Base-by-base conservation (phyloP, 2,113 vertebrate species). In the Indri indri region DNA sequence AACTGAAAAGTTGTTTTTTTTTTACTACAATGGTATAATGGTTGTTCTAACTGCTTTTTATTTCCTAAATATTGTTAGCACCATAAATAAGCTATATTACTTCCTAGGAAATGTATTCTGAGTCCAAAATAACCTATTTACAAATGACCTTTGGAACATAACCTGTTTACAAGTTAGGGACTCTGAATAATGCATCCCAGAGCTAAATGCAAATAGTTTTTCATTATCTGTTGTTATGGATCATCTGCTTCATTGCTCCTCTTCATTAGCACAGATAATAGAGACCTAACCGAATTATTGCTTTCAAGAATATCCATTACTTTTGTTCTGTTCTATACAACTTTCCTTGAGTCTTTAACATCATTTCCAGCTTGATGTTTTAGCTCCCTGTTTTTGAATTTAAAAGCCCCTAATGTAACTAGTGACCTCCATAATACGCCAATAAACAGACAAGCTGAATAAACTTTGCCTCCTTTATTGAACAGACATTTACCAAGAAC, bases 191-290 rank as follows among this genome's bases (percentile, higher is more conserved):
- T 81, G 63, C 87, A 95, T 90, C 59, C 73, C 92, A 90, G 92
- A 85, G 79, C 76, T 95, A 66, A 94, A 96, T 87, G 96, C 79
- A 97, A 96, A 97, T 97, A 54, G 93, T 94, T 97, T 97, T 93
- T 96, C 96, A 97, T 97, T 95, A 97, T 93, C 95, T 93, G 63
- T 47, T 71, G 96, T 80, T 93, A 94, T 50, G 96, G 93, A 93
- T 92, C 94, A 76, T 97, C 94, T 97, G 96, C 84, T 93, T 95
- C 97, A 96, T 84, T 97, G 91, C 96, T 91, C 3, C 59, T 96
- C 97, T 96, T 97, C 97, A 97, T 97, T 98, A 98, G 91, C 94
- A 95, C 95, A 88, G 87, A 97, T 97, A 95, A 97, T 96, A 92
- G 95, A 97, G 92, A 95, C 76, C 93, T 94, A 95, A 95, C 96